Percentiles rank a stretch among this genome's conserved stretches.
Conservation (phyloP, 2,797 vertebrate genomes). For the Acanthis flammea region DNA sequence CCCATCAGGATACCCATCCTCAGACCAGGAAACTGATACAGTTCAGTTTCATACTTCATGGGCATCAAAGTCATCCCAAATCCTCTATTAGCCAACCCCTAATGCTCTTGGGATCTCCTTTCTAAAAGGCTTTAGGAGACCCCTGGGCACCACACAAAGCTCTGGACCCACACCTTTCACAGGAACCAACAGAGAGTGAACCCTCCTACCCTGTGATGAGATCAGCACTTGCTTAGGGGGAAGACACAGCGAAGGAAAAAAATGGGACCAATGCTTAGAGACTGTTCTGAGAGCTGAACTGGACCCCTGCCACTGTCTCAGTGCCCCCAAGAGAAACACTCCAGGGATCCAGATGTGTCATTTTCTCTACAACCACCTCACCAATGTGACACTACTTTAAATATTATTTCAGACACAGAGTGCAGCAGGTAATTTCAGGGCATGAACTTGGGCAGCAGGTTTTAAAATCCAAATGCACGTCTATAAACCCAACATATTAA, state of each 20-base stretch:
- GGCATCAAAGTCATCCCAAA: not conserved
- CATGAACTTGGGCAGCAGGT: constrained; percentile 7
- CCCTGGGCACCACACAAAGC: not conserved
- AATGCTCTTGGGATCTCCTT: not conserved
- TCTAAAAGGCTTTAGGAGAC: not conserved
- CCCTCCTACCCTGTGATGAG: not conserved
- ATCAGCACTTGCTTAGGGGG: not conserved
- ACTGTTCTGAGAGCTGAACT: not conserved
- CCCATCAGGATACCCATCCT: not conserved
- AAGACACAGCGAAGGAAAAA: not conserved
- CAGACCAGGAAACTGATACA: not conserved
- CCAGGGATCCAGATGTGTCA: not conserved
- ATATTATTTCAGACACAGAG: not conserved
- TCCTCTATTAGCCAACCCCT: not conserved
- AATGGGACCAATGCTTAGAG: not conserved
- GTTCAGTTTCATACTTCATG: not conserved
- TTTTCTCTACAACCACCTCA: not conserved
- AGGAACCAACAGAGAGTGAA: not conserved
- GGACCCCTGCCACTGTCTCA: not conserved
- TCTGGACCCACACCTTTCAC: not conserved
- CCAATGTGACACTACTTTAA: not conserved
- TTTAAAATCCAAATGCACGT: constrained; percentile 54
- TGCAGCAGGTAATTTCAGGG: constrained; percentile 22
- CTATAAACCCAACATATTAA: constrained; percentile 76
- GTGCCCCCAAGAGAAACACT: not conserved